phyloP scores from a whole-genome alignment of 1,140 invertebrate genomes.

The Littorina saxatilis region DNA sequence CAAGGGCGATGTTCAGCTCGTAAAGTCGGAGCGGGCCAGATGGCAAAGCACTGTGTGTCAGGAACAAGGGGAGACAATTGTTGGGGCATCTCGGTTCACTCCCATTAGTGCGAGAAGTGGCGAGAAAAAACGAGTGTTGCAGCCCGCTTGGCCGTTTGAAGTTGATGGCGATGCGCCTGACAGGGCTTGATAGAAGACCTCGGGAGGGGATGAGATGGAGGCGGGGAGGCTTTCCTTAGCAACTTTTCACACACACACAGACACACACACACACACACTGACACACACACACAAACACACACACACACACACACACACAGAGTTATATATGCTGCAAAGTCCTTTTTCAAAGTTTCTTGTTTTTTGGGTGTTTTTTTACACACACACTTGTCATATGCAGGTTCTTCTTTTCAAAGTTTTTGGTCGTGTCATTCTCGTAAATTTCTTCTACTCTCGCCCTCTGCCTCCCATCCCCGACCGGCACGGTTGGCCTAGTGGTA shows the following conservation, averaged over 20 bases:
- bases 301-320: background rate
- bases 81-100: conserved; percentile 13
- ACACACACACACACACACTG: background rate
- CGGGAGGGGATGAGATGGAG: background rate
- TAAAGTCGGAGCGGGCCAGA: background rate
- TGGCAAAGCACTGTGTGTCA: background rate
- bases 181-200: background rate
- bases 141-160: background rate
- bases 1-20: background rate
- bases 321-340: too few species aligned
- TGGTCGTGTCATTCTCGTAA: too few species aligned
- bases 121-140: background rate
- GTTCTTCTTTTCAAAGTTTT: too few species aligned
- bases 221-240: too few species aligned
- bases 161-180: too few species aligned
- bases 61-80: background rate
- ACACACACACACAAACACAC: background rate
- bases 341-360: too few species aligned
- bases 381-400: too few species aligned
- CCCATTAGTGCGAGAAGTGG: background rate
- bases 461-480: too few species aligned
- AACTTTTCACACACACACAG: background rate
- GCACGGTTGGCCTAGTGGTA: too few species aligned
- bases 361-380: too few species aligned
- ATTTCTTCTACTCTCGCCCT: too few species aligned